A percentile compares a stretch with the other conserved stretches of the same genome.
phyloP scores from a whole-genome alignment of 2,888 invertebrate genomes.

The Dexiosoma caninum region DNA sequence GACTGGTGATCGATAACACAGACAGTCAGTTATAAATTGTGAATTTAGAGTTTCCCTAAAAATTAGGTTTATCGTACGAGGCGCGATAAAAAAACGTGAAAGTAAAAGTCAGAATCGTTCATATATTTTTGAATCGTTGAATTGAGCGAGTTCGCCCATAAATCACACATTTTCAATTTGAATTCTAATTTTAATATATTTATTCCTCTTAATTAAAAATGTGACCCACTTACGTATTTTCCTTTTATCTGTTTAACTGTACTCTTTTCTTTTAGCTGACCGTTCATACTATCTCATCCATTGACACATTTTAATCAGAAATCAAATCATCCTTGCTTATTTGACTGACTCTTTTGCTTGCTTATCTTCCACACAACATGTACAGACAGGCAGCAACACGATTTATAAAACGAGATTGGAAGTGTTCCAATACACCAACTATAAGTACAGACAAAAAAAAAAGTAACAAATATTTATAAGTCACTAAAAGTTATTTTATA shows the following conservation, averaged over 20 bases:
- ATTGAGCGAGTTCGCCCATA: too few relatives aligned
- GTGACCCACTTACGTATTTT: conserved; percentile 1
- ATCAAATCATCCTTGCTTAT: not conserved
- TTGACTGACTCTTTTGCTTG: not conserved
- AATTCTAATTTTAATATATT: too few relatives aligned
- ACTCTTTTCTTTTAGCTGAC: not conserved
- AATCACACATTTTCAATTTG: too few relatives aligned
- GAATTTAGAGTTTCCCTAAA: too few relatives aligned
- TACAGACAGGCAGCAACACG: not conserved
- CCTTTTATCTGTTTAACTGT: not conserved
- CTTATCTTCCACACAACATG: conserved; percentile 7
- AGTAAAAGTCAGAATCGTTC: too few relatives aligned
- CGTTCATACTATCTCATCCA: conserved; percentile 6
- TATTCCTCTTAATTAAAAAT: not conserved
- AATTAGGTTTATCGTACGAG: too few relatives aligned
- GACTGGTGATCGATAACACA: too few relatives aligned
- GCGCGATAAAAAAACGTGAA: too few relatives aligned
- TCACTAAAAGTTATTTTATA: conserved; percentile 6
- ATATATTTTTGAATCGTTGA: too few relatives aligned
- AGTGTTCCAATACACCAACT: not conserved
- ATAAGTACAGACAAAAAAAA: not conserved
- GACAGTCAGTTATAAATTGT: too few relatives aligned
- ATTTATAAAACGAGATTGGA: not conserved
- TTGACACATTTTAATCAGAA: conserved; percentile 12
- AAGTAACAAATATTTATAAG: not conserved